Percentiles rank a stretch among this genome's conserved stretches.
phyloP scores from a whole-genome alignment of 2,888 invertebrate genomes.

The Oconnorella tubifera region DNA sequence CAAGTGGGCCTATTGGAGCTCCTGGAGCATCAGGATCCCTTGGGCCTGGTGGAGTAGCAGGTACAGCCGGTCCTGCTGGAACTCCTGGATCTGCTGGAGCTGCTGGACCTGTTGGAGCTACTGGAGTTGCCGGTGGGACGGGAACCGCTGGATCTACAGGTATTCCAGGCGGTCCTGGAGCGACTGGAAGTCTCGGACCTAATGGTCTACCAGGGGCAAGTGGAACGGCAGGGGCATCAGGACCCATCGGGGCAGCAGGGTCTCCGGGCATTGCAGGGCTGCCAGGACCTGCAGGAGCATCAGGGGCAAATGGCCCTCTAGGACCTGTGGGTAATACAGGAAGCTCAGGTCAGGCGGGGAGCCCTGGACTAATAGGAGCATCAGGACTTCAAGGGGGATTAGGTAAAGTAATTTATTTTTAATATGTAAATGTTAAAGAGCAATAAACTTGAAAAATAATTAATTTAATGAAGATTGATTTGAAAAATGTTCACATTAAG shows the following conservation, averaged over 20 bases:
- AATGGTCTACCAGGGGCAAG: slow-evolving; percentile 11
- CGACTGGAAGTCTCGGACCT: slow-evolving; percentile 13
- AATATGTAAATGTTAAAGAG: too few species aligned
- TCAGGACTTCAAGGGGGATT: slow-evolving; percentile 6
- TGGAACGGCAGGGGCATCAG: slow-evolving; percentile 9
- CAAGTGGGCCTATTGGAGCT: slow-evolving; percentile 11
- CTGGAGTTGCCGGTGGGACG: slow-evolving; percentile 8
- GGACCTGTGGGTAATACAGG: slow-evolving; percentile 17
- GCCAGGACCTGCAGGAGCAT: slow-evolving; percentile 12
- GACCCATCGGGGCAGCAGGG: slow-evolving; percentile 10
- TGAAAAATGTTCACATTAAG: too few species aligned
- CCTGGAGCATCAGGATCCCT: slow-evolving; percentile 9
- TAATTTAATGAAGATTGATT: too few species aligned
- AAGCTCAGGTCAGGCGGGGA: slow-evolving; percentile 12
- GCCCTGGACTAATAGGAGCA: slow-evolving; percentile 10
- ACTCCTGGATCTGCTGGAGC: too few species aligned
- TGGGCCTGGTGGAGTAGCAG: slow-evolving; percentile 13
- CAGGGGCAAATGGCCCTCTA: slow-evolving; percentile 16
- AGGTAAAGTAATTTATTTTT: too few species aligned
- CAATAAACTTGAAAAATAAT: too few species aligned
- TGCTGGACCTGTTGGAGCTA: slow-evolving; percentile 5
- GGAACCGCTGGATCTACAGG: slow-evolving; percentile 11
- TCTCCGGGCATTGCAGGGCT: background rate
- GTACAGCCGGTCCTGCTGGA: slow-evolving; percentile 15
- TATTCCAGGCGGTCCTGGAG: slow-evolving; percentile 22